These are phyloP conservation scores for Caenorhabditis sp. DNA, from an alignment of 2,888 invertebrate species.

Conservation along the genomic window DNA sequence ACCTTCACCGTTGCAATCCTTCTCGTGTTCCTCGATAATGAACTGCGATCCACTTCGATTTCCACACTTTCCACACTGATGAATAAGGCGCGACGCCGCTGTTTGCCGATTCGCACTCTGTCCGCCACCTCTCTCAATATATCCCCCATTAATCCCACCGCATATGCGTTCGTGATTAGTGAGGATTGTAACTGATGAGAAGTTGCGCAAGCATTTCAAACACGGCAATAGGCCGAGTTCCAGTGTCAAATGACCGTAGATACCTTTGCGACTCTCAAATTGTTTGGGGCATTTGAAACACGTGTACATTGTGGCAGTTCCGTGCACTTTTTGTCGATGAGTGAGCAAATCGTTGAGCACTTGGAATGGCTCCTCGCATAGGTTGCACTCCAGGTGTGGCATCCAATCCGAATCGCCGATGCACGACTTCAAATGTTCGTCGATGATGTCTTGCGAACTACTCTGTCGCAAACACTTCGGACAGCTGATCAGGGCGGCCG, in stretches of 20 bases:
- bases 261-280: background rate
- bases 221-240: background rate
- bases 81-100: background rate
- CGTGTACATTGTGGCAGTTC: background rate
- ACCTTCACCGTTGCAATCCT: background rate
- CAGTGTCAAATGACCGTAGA: background rate
- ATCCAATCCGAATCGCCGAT: background rate
- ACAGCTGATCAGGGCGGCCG: background rate
- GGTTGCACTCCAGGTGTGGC: background rate
- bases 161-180: background rate
- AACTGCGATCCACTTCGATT: background rate
- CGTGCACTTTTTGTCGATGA: background rate
- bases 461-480: background rate
- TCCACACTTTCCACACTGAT: background rate
- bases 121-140: background rate
- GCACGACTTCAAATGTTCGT: background rate
- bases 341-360: background rate
- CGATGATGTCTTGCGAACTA: background rate
- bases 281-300: background rate
- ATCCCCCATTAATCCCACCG: background rate
- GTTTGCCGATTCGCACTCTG: background rate
- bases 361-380: background rate
- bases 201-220: background rate
- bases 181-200: background rate
- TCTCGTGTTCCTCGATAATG: conserved; percentile 1